phyloP scores from a whole-genome alignment of 1,140 invertebrate genomes.

The Orchestia grillus region DNA sequence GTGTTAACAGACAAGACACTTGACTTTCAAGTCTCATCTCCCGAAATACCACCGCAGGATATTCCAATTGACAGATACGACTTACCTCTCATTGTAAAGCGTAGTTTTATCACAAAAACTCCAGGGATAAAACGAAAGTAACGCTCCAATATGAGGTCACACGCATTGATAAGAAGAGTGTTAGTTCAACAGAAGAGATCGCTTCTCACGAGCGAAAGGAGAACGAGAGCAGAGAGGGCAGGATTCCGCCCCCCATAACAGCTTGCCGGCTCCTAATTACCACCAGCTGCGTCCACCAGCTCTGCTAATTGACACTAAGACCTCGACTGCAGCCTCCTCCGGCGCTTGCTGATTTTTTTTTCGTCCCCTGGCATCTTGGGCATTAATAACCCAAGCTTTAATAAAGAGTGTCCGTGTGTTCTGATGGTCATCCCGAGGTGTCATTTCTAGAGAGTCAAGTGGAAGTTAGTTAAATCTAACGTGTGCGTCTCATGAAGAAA shows the following conservation, averaged over 20 bases:
- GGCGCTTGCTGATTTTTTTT: not conserved
- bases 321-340: not conserved
- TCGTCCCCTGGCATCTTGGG: not conserved
- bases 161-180: too few relatives aligned
- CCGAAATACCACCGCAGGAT: too few relatives aligned
- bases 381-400: not conserved
- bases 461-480: not conserved
- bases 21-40: too few relatives aligned
- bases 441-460: not conserved
- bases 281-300: not conserved
- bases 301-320: not conserved
- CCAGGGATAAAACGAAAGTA: too few relatives aligned
- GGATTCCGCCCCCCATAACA: not conserved
- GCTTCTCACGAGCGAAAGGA: too few relatives aligned
- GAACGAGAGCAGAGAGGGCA: not conserved
- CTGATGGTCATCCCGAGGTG: not conserved
- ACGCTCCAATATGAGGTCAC: too few relatives aligned
- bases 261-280: not conserved
- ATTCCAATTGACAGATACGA: too few relatives aligned
- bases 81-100: too few relatives aligned
- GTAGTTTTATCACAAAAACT: too few relatives aligned
- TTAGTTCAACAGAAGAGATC: too few relatives aligned
- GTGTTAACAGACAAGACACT: too few relatives aligned
- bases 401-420: not conserved
- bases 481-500: not conserved